Percentiles rank a stretch among this genome's conserved stretches.
Conservation (phyloP, 2,888 invertebrate species). For the Labia minor region DNA sequence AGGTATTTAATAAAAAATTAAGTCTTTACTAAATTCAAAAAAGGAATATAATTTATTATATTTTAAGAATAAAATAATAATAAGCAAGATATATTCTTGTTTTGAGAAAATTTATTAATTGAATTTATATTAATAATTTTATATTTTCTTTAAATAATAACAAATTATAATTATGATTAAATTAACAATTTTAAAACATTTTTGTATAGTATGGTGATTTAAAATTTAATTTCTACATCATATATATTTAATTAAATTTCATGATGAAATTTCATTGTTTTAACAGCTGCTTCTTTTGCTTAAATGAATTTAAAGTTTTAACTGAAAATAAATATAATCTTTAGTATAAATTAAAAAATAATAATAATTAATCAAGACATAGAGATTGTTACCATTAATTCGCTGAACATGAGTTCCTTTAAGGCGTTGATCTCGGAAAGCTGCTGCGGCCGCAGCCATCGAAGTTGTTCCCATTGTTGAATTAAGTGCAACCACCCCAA, state of each 20-base stretch:
- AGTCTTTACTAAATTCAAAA: too few species aligned
- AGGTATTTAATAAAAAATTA: too few species aligned
- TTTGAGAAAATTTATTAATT: background rate
- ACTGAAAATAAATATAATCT: too few species aligned
- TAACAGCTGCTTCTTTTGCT: background rate
- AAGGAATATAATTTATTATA: too few species aligned
- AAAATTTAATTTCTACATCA: background rate
- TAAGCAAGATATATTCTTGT: background rate
- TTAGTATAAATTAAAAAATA: background rate
- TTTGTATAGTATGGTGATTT: too few species aligned
- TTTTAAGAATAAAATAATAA: background rate
- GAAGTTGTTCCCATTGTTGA: background rate
- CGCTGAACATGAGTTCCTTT: background rate
- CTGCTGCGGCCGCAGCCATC: background rate
- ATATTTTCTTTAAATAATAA: too few species aligned
- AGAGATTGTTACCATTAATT: background rate
- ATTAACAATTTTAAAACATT: too few species aligned
- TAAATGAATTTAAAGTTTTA: background rate
- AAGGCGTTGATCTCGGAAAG: conserved; percentile 1
- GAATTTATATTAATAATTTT: too few species aligned
- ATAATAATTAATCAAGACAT: background rate
- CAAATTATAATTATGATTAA: too few species aligned
- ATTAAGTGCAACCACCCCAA: conserved; percentile 23
- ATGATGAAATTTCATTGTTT: background rate
- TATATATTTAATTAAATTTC: background rate